Evolutionary conservation across 2,888 invertebrate species (phyloP), one percentile per base, ranked within the genome.

Genomic region (Eurytoma californica): DNA sequence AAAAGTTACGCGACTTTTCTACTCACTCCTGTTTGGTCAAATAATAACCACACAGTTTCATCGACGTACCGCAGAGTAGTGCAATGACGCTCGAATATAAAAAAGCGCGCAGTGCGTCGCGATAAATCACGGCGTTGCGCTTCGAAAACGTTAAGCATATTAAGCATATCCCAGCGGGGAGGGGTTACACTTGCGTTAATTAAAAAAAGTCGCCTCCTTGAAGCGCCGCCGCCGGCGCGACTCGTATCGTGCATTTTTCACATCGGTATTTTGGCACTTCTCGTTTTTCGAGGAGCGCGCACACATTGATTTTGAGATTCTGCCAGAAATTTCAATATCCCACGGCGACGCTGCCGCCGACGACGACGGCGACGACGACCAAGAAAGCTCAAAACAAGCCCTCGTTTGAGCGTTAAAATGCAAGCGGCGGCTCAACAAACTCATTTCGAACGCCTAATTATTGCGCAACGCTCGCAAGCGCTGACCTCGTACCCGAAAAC

Each of bases 281-380:
- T 51, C 30, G 16, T n/a, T 55, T 55, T 12, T 53, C 63, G 12
- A 39, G 5, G 13, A 53, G 20, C 16, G n/a, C 65, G 28, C 28
- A n/a, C 65, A 28, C 55, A 72, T 68, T 63, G 68, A 73, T 78
- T 73, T 78, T 78, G 72, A 78, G 28, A 63, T 61, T 63, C 47
- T 78, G 78, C 78, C 78, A 78, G 49, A 73, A 73, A 57, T 63
- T 78, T 78, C 73, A 68, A 63, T 78, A 68, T 57, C 63, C 63
- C 39, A 61, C 57, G 18, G 39, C 24, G 20, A 39, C 28, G 5
- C 57, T 14, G n/a, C 65, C 9, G 58, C 4, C n/a, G 30, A 24
- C 16, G 3, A 13, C 5, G n/a, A 63, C 9, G 58, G 0, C n/a
- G 30, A 16, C 16, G 3, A 13, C 2, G 13, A 18, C n/a, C 9